Base-by-base conservation (phyloP, 2,888 invertebrate genomes). In the Meteorus cinctellus region DNA sequence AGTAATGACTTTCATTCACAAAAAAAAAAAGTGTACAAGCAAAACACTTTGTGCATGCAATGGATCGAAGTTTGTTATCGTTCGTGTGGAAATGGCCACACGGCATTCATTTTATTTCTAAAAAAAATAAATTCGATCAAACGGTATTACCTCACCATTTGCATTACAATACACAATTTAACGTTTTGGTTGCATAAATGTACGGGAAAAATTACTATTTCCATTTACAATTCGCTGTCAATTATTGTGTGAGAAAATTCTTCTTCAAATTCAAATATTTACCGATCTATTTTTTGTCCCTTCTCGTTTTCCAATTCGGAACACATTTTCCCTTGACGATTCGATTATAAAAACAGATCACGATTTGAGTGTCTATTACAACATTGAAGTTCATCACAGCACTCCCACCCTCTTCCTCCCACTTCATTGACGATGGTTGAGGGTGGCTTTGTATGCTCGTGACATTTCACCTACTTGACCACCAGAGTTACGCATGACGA, bases 401-500 rank as follows among this genome's bases (percentile, higher is more conserved):
- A 63, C 63, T 31, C 34, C 29, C 62, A 29, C 31, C 41, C 41
- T 1, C 41, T 41, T 41, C 10, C 55, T 55, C 8, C 8, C 55
- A 6, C 19, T 19, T 14, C 10, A n/a, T n/a, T 48, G 1, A 14
- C n/a, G 3, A 31, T 65, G 41, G 41, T 12, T 24, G 41, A 34
- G 6, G 41, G 24, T 41, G 36, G n/a, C 55, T 34, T 63, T 31
- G 24, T 62, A 31, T 62, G 27, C 27, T 19, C n/a, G 62, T 55
- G 66, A 36, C 55, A 72, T 59, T 73, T 73, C 27, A 59, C 27
- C 66, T 51, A 73, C 68, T 68, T 62, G 68, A 74, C 74, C 62
- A 75, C 62, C 65, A 41, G 67, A 66, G 70, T 78, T 74, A 34
- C 63, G 76, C 76, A 77, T 75, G 78, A 77, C 82, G 81, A 81